phyloP scores from a whole-genome alignment of 2,888 invertebrate species.

The Ormyrus labotus region DNA sequence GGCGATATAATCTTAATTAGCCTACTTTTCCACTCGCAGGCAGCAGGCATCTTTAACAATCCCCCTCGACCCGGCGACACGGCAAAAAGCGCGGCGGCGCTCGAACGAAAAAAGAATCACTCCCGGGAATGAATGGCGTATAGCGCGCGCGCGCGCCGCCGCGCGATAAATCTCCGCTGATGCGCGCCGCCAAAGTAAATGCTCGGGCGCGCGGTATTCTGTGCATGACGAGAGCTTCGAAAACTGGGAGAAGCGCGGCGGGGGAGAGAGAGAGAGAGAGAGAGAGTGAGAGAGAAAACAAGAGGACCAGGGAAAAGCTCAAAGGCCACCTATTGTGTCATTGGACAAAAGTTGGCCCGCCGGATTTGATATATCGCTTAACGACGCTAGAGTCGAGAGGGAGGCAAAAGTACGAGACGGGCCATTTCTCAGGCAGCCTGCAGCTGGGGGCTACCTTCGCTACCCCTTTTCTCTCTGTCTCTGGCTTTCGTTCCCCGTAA shows the following conservation, averaged over 20 bases:
- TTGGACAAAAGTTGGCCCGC: conserved; percentile 69
- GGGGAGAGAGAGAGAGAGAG: background rate
- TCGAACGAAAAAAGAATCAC: conserved; percentile 4
- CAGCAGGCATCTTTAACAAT: too few relatives aligned
- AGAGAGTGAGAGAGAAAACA: background rate
- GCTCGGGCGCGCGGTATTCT: conserved; percentile 19
- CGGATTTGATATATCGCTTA: conserved; percentile 65
- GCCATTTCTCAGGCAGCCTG: conserved; percentile 20
- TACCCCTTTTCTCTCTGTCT: conserved; percentile 15
- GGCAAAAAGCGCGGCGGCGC: too few relatives aligned
- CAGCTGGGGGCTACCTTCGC: background rate
- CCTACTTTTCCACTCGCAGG: too few relatives aligned
- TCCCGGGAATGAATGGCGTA: conserved; percentile 12
- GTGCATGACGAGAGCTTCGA: conserved; percentile 1
- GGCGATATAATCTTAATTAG: too few relatives aligned
- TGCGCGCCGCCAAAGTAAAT: conserved; percentile 13
- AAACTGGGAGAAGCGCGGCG: too few relatives aligned
- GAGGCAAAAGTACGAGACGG: background rate
- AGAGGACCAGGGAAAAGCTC: conserved; percentile 11
- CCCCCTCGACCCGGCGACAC: too few relatives aligned
- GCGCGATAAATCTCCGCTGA: conserved; percentile 18
- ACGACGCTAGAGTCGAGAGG: background rate
- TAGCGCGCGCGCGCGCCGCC: background rate
- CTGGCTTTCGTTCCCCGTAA: conserved; percentile 17
- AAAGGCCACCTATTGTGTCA: conserved; percentile 62